Conservation (phyloP, 2,797 vertebrate genomes). For the Notolepis coatsorum region DNA sequence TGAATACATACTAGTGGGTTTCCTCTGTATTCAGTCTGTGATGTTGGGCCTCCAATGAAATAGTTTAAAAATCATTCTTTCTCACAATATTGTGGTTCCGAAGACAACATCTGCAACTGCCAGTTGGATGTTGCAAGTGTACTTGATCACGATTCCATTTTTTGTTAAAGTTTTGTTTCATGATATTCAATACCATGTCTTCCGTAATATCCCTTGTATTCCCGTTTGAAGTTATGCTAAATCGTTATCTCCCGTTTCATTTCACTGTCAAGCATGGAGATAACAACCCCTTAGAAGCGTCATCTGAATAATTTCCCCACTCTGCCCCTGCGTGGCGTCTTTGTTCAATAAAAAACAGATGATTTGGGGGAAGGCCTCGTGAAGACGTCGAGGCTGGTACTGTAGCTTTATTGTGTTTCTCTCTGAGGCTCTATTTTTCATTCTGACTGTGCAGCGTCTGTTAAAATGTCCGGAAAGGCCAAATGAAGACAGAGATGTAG, state of each 20-base stretch:
- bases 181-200: constrained; percentile 9
- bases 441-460: too few species aligned
- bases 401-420: too few species aligned
- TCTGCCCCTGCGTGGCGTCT: neutral
- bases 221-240: constrained; percentile 4
- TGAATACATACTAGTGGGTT: too few species aligned
- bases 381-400: too few species aligned
- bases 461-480: neutral
- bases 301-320: neutral
- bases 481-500: neutral
- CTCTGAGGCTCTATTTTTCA: too few species aligned
- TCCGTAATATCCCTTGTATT: constrained; percentile 24
- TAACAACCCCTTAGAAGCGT: neutral
- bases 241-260: constrained; percentile 7
- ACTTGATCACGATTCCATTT: neutral
- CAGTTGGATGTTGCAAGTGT: constrained; percentile 31
- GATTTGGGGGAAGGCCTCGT: too few species aligned
- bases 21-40: too few species aligned
- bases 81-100: constrained; percentile 63
- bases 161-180: constrained; percentile 33
- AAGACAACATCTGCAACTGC: constrained; percentile 58
- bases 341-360: too few species aligned
- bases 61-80: too few species aligned
- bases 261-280: constrained; percentile 3
- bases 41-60: too few species aligned